These are phyloP conservation scores for Bucco capensis DNA, from an alignment of 2,113 vertebrate species.

Conservation along the genomic window DNA sequence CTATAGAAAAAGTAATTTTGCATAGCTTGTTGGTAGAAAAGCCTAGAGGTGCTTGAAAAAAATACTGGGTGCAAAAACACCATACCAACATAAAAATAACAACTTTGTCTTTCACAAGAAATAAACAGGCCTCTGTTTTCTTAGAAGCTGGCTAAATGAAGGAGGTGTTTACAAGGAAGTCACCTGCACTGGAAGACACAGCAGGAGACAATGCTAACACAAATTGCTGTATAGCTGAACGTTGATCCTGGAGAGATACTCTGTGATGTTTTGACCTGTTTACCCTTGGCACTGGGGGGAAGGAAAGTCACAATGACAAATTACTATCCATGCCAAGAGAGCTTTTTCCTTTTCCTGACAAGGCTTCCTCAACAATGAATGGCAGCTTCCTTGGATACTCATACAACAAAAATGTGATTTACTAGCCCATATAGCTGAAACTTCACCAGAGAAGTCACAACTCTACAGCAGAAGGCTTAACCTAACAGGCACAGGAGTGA, in stretches of 20 bases:
- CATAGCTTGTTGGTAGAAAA: background rate
- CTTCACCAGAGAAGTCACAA: constrained; percentile 24
- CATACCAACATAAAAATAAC: background rate
- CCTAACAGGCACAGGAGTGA: background rate
- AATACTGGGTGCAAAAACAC: background rate
- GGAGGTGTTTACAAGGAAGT: constrained; percentile 19
- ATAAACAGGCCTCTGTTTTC: background rate
- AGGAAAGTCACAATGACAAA: constrained; percentile 76
- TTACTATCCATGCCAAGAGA: constrained; percentile 66
- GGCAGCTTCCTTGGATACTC: constrained; percentile 72
- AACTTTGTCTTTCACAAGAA: background rate
- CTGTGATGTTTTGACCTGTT: constrained; percentile 60
- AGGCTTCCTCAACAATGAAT: constrained; percentile 74
- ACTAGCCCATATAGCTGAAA: constrained; percentile 15
- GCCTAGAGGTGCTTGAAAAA: background rate
- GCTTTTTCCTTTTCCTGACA: constrained; percentile 77
- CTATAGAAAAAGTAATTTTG: background rate
- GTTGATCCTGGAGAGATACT: constrained; percentile 51
- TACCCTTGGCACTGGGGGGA: constrained; percentile 65
- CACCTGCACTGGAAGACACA: constrained; percentile 39
- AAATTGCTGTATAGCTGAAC: constrained; percentile 31
- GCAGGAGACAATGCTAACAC: constrained; percentile 43
- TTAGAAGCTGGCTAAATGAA: background rate
- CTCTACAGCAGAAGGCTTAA: background rate
- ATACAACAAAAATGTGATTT: constrained; percentile 65